Percentiles rank a stretch among this genome's conserved stretches.
Evolutionary conservation across 2,797 vertebrate species (phyloP).

Genomic region (Poecilia gillii): DNA sequence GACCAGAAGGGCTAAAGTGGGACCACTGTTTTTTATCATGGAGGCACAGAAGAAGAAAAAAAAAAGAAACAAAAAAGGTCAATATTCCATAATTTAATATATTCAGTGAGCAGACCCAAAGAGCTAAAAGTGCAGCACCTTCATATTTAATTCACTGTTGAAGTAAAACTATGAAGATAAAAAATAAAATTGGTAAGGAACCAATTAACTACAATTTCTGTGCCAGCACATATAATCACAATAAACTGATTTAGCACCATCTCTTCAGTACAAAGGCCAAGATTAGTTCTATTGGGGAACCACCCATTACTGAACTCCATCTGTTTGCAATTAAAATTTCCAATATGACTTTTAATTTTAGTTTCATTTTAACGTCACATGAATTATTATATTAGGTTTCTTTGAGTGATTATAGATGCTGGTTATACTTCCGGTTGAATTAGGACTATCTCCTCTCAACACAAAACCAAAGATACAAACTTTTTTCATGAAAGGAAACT

Average conservation of each 20-base stretch:
- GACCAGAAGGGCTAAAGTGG: neutral
- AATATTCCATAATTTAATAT: neutral
- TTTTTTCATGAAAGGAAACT: neutral
- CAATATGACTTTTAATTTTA: neutral
- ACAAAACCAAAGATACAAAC: constrained; percentile 13
- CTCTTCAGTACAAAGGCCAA: neutral
- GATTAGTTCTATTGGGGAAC: neutral
- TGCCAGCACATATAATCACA: neutral
- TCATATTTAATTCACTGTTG: too few species aligned
- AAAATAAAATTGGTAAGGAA: neutral
- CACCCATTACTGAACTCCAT: neutral
- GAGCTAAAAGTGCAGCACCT: neutral
- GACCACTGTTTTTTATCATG: neutral
- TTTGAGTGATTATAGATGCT: constrained; percentile 2
- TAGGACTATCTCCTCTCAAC: neutral
- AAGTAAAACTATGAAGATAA: neutral
- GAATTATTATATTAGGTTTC: neutral
- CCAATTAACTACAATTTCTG: neutral
- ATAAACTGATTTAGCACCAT: neutral
- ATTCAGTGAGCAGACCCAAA: neutral
- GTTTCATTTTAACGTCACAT: neutral
- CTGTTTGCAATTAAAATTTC: neutral
- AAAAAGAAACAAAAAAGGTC: neutral
- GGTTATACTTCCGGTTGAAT: neutral
- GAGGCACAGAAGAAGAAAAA: neutral